Evolutionary conservation across 1,140 invertebrate genomes (phyloP), one percentile per base, ranked within the genome.

Genomic region (Drosophila pruinosa): DNA sequence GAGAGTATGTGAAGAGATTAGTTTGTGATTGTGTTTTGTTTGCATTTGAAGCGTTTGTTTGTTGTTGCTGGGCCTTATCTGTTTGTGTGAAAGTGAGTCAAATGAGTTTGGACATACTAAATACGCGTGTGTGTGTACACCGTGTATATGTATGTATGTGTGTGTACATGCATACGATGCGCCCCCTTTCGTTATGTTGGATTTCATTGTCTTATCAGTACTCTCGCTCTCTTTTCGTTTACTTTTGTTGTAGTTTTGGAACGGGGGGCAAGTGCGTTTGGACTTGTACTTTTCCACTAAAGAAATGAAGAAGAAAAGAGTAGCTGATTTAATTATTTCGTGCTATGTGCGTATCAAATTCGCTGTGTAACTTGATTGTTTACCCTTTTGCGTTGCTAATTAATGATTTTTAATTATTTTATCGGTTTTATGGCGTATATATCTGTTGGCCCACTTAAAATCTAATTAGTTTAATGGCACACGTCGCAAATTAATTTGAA

Each of bases 41-140:
- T 26, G 75, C 34, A 15, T 72, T 78, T 61, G 28, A 50, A 70
- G 26, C 65, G 77, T 75, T 67, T 59, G 57, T 82, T 74, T 81
- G 64, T 62, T 62, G 26, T 56, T 69, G 34, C 48, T 69, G 61
- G 39, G 10, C 62, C 57, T 69, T 39, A 75, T 75, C 78, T 78
- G 79, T 83, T 83, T 79, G 80, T 85, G 79, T 85, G 79, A 83
- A 83, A 83, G 79, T 85, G 72, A 83, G 65, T 72, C 72, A 43
- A 83, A 78, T 83, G 72, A 64, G 57, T 78, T 75, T 71, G 68
- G 67, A 63, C 59, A 70, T 31, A 45, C 34, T n/a, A n/a, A n/a
- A 14, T 6, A 39, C 6, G 38, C 15, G 0, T 1, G 10, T 21
- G 14, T 26, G n/a, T 63, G 39, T n/a, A n/a, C n/a, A n/a, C n/a